A percentile compares a stretch with the other conserved stretches of the same genome.
Evolutionary conservation across 37 sponge, comb jelly and placozoan genomes (phyloP).

Genomic region (Dysidea cf. avara): DNA sequence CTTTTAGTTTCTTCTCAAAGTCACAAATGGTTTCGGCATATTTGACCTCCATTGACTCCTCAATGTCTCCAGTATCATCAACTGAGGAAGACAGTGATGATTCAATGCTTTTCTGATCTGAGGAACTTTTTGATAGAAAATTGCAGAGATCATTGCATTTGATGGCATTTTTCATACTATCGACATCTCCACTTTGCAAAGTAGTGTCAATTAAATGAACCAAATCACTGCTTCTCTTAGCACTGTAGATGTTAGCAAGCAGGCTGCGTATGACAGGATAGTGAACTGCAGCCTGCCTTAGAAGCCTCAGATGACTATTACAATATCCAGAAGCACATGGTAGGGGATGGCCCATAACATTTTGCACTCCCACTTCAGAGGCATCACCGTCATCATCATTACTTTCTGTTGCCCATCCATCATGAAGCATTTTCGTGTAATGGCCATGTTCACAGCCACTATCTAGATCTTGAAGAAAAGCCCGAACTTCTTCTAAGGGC

Average conservation of each 20-base stretch:
- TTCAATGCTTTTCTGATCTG: background rate
- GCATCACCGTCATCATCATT: too few species aligned
- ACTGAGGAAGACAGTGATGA: background rate
- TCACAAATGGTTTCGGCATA: slow-evolving; percentile 21
- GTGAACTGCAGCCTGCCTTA: slow-evolving; percentile 1
- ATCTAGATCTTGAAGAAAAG: too few species aligned
- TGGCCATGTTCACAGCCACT: too few species aligned
- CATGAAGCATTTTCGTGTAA: too few species aligned
- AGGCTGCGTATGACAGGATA: background rate
- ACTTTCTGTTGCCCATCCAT: too few species aligned
- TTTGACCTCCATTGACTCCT: background rate
- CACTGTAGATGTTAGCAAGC: slow-evolving; percentile 1
- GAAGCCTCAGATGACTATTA: slow-evolving; percentile 3
- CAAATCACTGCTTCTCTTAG: background rate
- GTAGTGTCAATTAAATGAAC: slow-evolving; percentile 1
- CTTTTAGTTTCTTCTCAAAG: slow-evolving; percentile 18
- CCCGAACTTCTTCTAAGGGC: too few species aligned
- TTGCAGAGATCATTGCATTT: slow-evolving; percentile 1
- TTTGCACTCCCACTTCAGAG: too few species aligned
- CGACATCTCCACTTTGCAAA: slow-evolving; percentile 4
- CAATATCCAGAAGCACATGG: too few species aligned
- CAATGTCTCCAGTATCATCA: background rate
- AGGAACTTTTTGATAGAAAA: background rate
- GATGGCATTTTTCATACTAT: background rate
- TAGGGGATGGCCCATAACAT: too few species aligned